Percentiles rank a stretch among this genome's conserved stretches.
Evolutionary conservation across 35 echinoderm and acorn worm genomes (phyloP).

Genomic region (Hemicentrotus pulcherrimus): DNA sequence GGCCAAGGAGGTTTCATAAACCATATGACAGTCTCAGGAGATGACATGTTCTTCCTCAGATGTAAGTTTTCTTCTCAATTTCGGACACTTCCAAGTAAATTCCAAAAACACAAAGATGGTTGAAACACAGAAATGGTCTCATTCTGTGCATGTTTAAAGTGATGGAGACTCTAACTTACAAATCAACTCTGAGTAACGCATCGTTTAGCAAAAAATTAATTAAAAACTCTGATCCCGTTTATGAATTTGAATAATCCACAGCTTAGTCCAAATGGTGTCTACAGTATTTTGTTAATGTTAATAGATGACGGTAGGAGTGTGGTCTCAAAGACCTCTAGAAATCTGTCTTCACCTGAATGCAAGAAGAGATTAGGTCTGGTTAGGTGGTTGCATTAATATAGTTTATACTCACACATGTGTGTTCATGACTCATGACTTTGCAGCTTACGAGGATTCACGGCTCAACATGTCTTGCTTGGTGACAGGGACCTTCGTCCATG

Average conservation of each 20-base stretch:
- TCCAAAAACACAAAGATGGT: not conserved
- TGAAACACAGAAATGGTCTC: not conserved
- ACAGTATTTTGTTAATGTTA: not conserved
- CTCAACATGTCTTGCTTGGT: slow-evolving; percentile 80
- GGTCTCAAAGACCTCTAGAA: not conserved
- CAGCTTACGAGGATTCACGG: slow-evolving; percentile 82
- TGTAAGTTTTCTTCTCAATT: slow-evolving; percentile 61
- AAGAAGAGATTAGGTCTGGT: not conserved
- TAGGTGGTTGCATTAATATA: too few relatives aligned
- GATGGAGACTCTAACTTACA: too few relatives aligned
- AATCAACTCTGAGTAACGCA: too few relatives aligned
- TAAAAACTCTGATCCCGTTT: too few relatives aligned
- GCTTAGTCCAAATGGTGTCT: too few relatives aligned
- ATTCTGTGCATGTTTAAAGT: not conserved
- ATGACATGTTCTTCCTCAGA: slow-evolving; percentile 89
- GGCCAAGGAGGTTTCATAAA: slow-evolving; percentile 67
- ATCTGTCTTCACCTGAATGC: not conserved
- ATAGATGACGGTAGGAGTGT: not conserved
- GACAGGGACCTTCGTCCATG: slow-evolving; percentile 86
- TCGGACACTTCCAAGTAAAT: not conserved
- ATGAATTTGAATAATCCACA: too few relatives aligned
- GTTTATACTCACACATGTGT: not conserved
- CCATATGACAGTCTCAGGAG: slow-evolving; percentile 83
- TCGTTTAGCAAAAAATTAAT: too few relatives aligned
- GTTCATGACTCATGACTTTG: not conserved